A percentile compares a stretch with the other conserved stretches of the same genome.
These are phyloP conservation scores for Sinotaia quadrata DNA, from an alignment of 2,888 invertebrate genomes.

Conservation along the genomic window DNA sequence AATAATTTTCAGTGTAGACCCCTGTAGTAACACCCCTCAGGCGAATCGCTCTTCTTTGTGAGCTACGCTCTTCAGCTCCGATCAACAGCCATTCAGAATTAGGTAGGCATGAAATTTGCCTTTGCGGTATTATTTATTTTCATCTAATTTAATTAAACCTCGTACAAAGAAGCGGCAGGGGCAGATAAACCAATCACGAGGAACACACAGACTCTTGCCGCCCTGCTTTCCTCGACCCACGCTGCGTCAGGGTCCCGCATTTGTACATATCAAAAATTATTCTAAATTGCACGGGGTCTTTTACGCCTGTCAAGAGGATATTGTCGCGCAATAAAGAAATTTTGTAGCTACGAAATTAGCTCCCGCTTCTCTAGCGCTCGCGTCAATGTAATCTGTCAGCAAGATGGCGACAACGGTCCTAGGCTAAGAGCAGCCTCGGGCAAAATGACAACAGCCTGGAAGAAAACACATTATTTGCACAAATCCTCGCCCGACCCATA, in stretches of 20 bases:
- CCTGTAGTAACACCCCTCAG: constrained; percentile 20
- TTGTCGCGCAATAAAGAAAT: constrained; percentile 29
- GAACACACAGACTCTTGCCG: background rate
- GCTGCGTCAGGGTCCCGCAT: constrained; percentile 11
- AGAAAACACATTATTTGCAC: constrained; percentile 42
- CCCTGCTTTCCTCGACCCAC: constrained; percentile 7
- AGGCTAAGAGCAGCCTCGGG: too few species aligned
- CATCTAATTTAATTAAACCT: constrained; percentile 43
- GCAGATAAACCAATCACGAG: constrained; percentile 18
- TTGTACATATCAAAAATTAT: constrained; percentile 35
- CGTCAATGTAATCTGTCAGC: constrained; percentile 32
- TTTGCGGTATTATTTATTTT: constrained; percentile 38
- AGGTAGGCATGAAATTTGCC: constrained; percentile 35
- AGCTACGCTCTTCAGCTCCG: constrained; percentile 16
- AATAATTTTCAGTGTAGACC: constrained; percentile 9
- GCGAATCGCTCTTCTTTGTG: constrained; percentile 37
- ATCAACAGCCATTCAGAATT: constrained; percentile 37
- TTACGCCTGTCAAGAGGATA: constrained; percentile 26
- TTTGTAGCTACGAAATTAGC: constrained; percentile 31
- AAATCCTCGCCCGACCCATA: constrained; percentile 25
- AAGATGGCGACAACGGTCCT: constrained; percentile 25
- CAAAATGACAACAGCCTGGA: constrained; percentile 28
- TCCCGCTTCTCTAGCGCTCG: constrained; percentile 16
- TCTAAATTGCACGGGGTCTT: constrained; percentile 33
- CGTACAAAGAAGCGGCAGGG: constrained; percentile 20